These are phyloP conservation scores for chimpanzee (Pan troglodytes) DNA, from an alignment of 2,113 vertebrate species.

Conservation along the genomic window DNA sequence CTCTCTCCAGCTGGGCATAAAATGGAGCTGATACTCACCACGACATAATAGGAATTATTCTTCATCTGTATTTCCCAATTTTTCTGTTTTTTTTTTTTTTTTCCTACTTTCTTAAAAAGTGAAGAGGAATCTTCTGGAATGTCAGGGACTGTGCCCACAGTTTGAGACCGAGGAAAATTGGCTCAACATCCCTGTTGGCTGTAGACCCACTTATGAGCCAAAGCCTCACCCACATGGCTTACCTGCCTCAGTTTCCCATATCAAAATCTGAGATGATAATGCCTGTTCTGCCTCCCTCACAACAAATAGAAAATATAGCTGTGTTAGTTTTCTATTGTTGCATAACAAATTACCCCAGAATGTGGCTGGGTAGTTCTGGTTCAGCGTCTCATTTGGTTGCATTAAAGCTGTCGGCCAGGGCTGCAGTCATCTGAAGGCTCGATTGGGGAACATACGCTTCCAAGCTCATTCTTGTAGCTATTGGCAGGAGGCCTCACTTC, in stretches of 20 bases:
- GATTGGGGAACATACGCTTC: fast-evolving
- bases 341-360: neutral
- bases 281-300: neutral
- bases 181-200: neutral
- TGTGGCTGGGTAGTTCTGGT: neutral
- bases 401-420: neutral
- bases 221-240: neutral
- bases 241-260: neutral
- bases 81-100: neutral
- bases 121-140: neutral
- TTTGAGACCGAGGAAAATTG: neutral
- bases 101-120: neutral
- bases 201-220: neutral
- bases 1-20: too few relatives aligned
- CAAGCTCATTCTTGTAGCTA: neutral
- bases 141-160: neutral
- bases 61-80: neutral
- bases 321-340: neutral
- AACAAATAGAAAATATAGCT: neutral
- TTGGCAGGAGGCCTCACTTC: neutral
- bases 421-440: neutral
- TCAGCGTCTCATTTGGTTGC: neutral
- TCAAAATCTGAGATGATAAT: neutral
- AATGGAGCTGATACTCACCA: neutral
- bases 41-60: neutral